Percentiles rank a stretch among this genome's conserved stretches.
phyloP scores from a whole-genome alignment of 2,888 invertebrate species.

The Netelia melanura region DNA sequence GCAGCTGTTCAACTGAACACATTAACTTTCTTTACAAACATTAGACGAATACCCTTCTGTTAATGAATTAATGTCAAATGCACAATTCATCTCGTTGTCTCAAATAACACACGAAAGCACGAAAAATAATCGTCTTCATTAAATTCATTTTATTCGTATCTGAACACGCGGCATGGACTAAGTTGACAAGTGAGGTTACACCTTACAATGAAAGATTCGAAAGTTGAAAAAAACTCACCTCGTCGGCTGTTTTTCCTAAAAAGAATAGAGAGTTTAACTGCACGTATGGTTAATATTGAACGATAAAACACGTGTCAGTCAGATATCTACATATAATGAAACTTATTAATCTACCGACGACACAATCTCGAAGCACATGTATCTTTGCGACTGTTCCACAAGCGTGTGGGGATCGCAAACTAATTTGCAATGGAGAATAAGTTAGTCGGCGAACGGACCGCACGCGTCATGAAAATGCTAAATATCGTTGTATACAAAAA shows the following conservation, averaged over 20 bases:
- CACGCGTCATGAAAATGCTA: no score
- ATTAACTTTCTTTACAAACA: neutral
- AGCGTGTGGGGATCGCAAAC: no score
- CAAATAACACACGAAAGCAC: neutral
- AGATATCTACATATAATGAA: conserved; percentile 13
- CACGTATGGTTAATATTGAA: neutral
- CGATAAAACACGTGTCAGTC: conserved; percentile 2
- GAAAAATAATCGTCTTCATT: neutral
- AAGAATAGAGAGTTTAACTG: conserved; percentile 12
- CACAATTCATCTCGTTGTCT: neutral
- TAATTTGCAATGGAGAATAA: no score
- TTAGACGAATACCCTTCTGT: neutral
- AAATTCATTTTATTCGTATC: neutral
- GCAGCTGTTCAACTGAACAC: neutral
- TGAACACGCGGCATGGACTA: conserved; percentile 33
- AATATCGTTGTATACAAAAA: no score
- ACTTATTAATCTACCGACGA: conserved; percentile 13
- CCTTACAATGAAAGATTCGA: neutral
- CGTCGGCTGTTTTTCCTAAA: neutral
- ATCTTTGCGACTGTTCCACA: conserved; percentile 16
- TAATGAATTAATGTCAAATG: neutral
- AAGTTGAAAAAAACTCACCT: conserved; percentile 12
- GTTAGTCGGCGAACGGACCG: no score
- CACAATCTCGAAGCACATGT: conserved; percentile 49
- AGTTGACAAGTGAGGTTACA: conserved; percentile 32